These are phyloP conservation scores for Hydropsyche tenuis DNA, from an alignment of 1,140 invertebrate species.

Conservation along the genomic window DNA sequence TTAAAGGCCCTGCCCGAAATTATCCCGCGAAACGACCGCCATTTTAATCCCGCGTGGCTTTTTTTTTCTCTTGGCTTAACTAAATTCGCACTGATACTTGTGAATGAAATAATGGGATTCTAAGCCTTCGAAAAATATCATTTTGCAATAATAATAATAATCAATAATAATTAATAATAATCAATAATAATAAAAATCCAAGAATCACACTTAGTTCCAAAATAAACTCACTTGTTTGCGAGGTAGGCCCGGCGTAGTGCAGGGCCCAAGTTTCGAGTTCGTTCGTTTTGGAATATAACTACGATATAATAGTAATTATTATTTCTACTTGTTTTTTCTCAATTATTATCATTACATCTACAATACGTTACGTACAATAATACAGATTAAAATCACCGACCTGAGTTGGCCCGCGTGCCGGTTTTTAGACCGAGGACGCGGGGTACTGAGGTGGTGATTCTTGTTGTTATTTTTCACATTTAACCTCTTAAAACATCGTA, in stretches of 20 bases:
- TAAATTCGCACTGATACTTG: too few relatives aligned
- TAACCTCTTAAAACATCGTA: conserved; percentile 50
- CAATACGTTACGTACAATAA: conserved; percentile 51
- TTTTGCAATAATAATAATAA: neutral
- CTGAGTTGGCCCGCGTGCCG: neutral
- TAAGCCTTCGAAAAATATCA: neutral
- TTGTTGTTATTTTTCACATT: conserved; percentile 45
- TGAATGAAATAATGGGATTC: neutral
- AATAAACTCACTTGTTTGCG: conserved; percentile 74
- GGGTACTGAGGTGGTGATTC: neutral
- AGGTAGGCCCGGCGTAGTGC: conserved; percentile 69
- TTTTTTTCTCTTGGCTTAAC: too few relatives aligned
- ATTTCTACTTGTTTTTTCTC: conserved; percentile 49
- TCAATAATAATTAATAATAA: conserved; percentile 47
- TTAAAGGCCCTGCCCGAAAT: neutral
- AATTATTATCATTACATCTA: conserved; percentile 50
- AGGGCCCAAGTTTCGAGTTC: conserved; percentile 71
- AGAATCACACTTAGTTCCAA: conserved; percentile 75
- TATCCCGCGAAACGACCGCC: too few relatives aligned
- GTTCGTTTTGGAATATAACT: conserved; percentile 67
- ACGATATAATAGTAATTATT: conserved; percentile 50
- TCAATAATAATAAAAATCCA: conserved; percentile 63
- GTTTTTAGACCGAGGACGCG: neutral
- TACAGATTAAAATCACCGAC: conserved; percentile 46
- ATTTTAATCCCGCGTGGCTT: too few relatives aligned